Evolutionary conservation across 2,888 invertebrate species (phyloP).

Genomic region (Lamproptera curius): DNA sequence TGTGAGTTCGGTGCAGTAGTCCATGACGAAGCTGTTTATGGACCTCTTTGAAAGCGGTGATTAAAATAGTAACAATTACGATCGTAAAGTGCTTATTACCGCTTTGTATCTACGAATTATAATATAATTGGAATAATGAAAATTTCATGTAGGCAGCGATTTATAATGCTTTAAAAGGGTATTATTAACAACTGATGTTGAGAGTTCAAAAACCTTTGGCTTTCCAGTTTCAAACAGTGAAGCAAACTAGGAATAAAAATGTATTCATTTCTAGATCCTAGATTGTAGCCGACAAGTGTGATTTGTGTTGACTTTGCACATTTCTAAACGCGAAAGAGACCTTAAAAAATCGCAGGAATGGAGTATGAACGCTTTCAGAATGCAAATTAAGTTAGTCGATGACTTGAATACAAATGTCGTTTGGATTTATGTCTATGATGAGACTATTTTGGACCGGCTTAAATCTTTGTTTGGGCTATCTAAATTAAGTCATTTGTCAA

Average conservation of each 20-base stretch:
- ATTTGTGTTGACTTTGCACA: constrained; percentile 35
- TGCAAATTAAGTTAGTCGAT: constrained; percentile 55
- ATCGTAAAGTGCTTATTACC: constrained; percentile 30
- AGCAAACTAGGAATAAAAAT: constrained; percentile 4
- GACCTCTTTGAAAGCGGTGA: constrained; percentile 30
- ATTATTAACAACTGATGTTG: background rate
- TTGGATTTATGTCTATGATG: background rate
- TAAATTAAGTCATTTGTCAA: no score
- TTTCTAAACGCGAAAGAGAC: constrained; percentile 38
- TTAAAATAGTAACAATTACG: constrained; percentile 27
- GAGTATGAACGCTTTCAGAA: constrained; percentile 59
- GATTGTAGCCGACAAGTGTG: constrained; percentile 26
- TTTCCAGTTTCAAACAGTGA: constrained; percentile 1
- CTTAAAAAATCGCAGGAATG: constrained; percentile 27
- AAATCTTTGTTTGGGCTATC: no score
- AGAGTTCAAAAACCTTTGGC: constrained; percentile 9
- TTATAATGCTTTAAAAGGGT: background rate
- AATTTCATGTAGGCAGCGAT: constrained; percentile 25
- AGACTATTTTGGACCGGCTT: background rate
- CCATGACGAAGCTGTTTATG: constrained; percentile 34
- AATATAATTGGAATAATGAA: constrained; percentile 35
- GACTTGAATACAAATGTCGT: constrained; percentile 51
- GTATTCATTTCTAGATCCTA: constrained; percentile 26
- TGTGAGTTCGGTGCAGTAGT: constrained; percentile 29
- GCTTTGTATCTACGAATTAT: constrained; percentile 34